phyloP scores from a whole-genome alignment of 2,113 vertebrate species.

The Cyanistes caeruleus region DNA sequence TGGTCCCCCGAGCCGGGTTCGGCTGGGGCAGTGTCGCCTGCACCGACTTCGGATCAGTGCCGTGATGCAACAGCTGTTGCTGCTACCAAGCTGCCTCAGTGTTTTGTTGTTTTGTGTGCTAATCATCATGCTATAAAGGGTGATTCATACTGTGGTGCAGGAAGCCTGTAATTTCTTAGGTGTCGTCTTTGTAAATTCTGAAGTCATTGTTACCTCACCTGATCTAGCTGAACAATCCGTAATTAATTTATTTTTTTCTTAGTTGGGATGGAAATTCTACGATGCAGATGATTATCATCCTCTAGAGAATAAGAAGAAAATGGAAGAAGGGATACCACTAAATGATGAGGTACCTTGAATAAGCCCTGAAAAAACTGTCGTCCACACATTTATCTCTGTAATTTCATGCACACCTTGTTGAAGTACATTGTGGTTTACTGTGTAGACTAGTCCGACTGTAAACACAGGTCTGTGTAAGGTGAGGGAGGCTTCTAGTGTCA shows the following conservation, averaged over 20 bases:
- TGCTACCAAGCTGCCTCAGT: too few relatives aligned
- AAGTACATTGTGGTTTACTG: neutral
- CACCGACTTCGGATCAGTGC: accelerated
- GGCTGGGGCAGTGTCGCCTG: accelerated
- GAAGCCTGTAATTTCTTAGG: neutral
- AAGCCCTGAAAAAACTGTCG: neutral
- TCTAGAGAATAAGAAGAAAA: slow-evolving; percentile 83
- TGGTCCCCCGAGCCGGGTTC: accelerated
- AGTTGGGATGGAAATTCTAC: slow-evolving; percentile 88
- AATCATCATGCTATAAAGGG: accelerated
- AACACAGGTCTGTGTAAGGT: neutral
- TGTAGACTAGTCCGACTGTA: neutral
- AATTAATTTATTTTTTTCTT: neutral
- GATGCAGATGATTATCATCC: slow-evolving; percentile 91
- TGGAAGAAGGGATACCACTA: slow-evolving; percentile 82
- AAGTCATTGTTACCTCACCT: neutral
- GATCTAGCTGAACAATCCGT: neutral
- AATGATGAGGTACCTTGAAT: slow-evolving; percentile 83
- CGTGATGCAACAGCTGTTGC: neutral
- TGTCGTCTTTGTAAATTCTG: neutral
- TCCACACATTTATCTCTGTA: neutral
- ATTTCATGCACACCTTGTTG: neutral
- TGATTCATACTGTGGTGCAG: neutral
- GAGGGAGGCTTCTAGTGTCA: neutral
- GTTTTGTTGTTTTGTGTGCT: neutral